phyloP scores from a whole-genome alignment of 2,888 invertebrate species.

The Aplocera efformata region DNA sequence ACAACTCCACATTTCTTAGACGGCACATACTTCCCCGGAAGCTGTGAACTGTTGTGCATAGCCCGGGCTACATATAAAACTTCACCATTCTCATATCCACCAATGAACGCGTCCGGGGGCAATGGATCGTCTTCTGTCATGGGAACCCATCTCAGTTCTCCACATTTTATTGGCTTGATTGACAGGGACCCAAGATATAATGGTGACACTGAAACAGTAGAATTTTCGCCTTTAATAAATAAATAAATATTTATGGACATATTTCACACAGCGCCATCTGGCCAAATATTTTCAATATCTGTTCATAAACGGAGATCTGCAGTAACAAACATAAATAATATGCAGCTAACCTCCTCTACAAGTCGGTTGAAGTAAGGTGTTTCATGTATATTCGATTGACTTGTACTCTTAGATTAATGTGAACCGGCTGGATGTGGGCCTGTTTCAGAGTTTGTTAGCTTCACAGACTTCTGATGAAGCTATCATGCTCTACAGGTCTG shows the following conservation, averaged over 20 bases:
- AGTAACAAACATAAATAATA: too few species aligned
- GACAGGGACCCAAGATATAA: constrained; percentile 3
- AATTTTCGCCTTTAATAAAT: neutral
- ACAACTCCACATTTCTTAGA: constrained; percentile 12
- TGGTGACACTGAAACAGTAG: constrained; percentile 20
- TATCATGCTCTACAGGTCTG: too few species aligned
- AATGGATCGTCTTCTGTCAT: constrained; percentile 9
- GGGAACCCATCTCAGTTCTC: constrained; percentile 16
- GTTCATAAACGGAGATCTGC: too few species aligned
- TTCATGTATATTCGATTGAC: too few species aligned
- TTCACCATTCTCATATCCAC: constrained; percentile 22
- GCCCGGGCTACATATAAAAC: constrained; percentile 18
- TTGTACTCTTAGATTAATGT: too few species aligned
- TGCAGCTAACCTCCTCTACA: too few species aligned
- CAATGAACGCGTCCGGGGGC: constrained; percentile 17
- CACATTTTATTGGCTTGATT: constrained; percentile 9
- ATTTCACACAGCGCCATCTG: constrained; percentile 15
- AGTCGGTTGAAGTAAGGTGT: too few species aligned
- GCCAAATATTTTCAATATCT: too few species aligned
- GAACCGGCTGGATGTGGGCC: too few species aligned
- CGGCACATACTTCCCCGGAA: constrained; percentile 25
- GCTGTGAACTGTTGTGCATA: constrained; percentile 9
- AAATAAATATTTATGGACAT: neutral
- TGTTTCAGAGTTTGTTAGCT: too few species aligned
- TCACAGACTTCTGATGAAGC: too few species aligned